Evolutionary conservation across 2,113 vertebrate genomes (phyloP), one percentile per base, ranked within the genome.

Genomic region (Tor tambroides): DNA sequence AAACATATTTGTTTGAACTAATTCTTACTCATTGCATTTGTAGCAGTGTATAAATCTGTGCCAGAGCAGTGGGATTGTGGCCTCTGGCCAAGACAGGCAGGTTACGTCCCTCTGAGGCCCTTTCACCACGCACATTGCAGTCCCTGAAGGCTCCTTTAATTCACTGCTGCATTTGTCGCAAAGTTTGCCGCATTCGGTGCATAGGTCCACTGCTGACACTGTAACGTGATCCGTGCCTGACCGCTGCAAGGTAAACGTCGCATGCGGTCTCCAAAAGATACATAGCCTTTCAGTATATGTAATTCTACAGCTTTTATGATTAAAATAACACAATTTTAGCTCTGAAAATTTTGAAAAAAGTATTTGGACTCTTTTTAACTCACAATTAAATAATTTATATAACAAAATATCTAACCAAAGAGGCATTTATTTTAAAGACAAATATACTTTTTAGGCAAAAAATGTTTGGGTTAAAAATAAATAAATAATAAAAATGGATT

Each of bases 11-110:
- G 49, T 35, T 72, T 63, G 54, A 85, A 59, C 35, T 14, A 61
- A 35, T 28, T 65, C 54, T 35, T 75, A 26, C 82, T 80, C 81
- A n/a, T 23, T 72, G 75, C 75, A 43, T 49, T 76, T 71, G 28
- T 72, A 23, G 72, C 85, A 85, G 78, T 72, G 82, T 41, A 72
- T 74, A 79, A 78, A 89, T 65, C 83, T 75, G 80, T 89, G 84
- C 86, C 77, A 88, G 82, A 78, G 30, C 86, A 69, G 84, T 59
- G 65, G 67, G 84, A 83, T 79, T 83, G 85, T 74, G 84, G 89
- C 76, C 32, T 35, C 7, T 35, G 14, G 89, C 87, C 89, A 89
- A 65, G 32, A 63, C 75, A 87, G 87, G 74, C 76, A 85, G 59
- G 88, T 86, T 77, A 82, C 56, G 87, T 72, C 71, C 87, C 83